phyloP scores from a whole-genome alignment of 2,888 invertebrate genomes.

The Caenorhabditis sulstoni region DNA sequence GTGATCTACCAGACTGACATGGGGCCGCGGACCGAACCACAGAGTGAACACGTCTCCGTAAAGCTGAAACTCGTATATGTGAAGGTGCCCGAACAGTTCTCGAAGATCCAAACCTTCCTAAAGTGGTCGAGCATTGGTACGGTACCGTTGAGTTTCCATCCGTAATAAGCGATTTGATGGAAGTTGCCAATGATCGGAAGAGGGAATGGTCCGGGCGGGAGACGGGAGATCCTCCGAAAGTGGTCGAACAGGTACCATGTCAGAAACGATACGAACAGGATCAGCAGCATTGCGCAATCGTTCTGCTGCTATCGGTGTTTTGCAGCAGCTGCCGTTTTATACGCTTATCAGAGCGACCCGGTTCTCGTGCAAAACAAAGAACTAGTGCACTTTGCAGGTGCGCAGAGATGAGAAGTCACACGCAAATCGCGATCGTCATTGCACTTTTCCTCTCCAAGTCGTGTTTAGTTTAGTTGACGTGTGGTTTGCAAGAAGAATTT shows the following conservation, averaged over 20 bases:
- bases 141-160: slow-evolving; percentile 15
- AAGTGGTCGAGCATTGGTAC: slow-evolving; percentile 25
- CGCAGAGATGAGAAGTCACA: not conserved
- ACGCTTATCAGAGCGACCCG: not conserved
- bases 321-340: not conserved
- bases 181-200: slow-evolving; percentile 49
- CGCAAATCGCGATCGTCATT: slow-evolving; percentile 1
- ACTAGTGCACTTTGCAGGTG: too few relatives aligned
- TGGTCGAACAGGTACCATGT: not conserved
- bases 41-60: slow-evolving; percentile 29
- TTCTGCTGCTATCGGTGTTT: not conserved
- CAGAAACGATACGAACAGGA: not conserved
- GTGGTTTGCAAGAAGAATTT: not conserved
- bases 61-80: not conserved
- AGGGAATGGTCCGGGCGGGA: slow-evolving; percentile 45
- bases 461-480: not conserved
- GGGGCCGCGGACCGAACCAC: slow-evolving; percentile 23
- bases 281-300: not conserved
- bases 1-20: slow-evolving; percentile 13
- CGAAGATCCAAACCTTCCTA: slow-evolving; percentile 5
- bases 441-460: not conserved
- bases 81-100: not conserved
- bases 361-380: too few relatives aligned
- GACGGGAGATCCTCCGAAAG: not conserved
- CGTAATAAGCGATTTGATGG: slow-evolving; percentile 28